Conservation (phyloP, 2,888 invertebrate species). For the Pollenia amentaria region DNA sequence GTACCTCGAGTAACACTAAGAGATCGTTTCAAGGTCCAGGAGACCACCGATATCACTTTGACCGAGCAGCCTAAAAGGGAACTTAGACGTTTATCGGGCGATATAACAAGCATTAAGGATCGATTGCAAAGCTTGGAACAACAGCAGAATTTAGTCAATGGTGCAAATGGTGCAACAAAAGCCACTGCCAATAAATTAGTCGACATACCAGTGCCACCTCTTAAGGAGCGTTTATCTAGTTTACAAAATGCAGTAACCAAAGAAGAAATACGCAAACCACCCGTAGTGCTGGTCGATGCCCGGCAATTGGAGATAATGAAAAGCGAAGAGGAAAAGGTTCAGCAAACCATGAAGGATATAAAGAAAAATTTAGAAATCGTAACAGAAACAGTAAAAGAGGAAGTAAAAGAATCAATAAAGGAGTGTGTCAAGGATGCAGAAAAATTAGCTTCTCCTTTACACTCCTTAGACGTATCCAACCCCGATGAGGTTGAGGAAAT, state of each 20-base stretch:
- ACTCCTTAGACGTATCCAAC: background rate
- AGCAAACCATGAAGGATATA: conserved; percentile 75
- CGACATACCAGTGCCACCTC: conserved; percentile 83
- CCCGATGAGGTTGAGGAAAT: conserved; percentile 61
- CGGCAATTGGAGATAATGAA: conserved; percentile 85
- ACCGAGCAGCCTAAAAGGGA: conserved; percentile 79
- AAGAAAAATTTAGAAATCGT: conserved; percentile 2
- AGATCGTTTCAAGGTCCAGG: conserved; percentile 77
- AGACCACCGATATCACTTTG: conserved; percentile 46
- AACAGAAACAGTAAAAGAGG: background rate
- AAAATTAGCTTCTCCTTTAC: background rate
- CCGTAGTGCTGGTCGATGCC: conserved; percentile 85
- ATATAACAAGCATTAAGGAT: conserved; percentile 88
- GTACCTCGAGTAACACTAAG: conserved; percentile 78
- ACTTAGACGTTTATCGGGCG: conserved; percentile 86
- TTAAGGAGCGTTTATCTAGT: conserved; percentile 84
- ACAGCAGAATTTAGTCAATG: conserved; percentile 83
- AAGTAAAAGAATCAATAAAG: background rate
- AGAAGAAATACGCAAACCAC: conserved; percentile 82
- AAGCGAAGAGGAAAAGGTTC: conserved; percentile 80
- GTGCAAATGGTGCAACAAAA: conserved; percentile 76
- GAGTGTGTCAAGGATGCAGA: background rate
- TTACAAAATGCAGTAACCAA: conserved; percentile 83
- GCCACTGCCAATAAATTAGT: conserved; percentile 77
- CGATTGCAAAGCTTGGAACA: conserved; percentile 88